Percentiles rank a stretch among this genome's conserved stretches.
These are phyloP conservation scores for Pyrgus malvae DNA, from an alignment of 2,888 invertebrate genomes.

Conservation along the genomic window DNA sequence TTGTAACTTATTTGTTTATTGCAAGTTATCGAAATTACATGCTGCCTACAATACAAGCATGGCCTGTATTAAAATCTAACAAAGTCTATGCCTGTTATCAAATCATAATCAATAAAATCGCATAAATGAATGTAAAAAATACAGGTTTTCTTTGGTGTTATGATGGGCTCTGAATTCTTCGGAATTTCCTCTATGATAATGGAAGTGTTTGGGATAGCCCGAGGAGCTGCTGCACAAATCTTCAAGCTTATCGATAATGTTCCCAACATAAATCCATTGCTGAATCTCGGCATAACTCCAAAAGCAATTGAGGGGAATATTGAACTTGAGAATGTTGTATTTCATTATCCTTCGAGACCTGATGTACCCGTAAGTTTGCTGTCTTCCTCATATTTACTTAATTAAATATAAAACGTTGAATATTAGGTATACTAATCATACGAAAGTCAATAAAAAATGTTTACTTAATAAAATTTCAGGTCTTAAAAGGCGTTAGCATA, in stretches of 20 bases:
- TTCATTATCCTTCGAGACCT: conserved; percentile 90
- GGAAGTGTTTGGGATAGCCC: conserved; percentile 89
- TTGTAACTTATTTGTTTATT: no score
- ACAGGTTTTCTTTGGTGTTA: conserved; percentile 90
- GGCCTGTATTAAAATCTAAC: no score
- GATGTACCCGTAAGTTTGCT: conserved; percentile 86
- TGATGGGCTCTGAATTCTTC: conserved; percentile 88
- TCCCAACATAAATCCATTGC: conserved; percentile 88
- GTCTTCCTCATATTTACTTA: no score
- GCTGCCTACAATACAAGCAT: no score
- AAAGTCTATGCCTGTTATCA: no score
- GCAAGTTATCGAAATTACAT: no score
- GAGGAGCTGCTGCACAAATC: conserved; percentile 89
- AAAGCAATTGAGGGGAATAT: conserved; percentile 84
- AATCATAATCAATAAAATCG: no score
- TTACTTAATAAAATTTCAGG: conserved; percentile 56
- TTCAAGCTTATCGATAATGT: conserved; percentile 88
- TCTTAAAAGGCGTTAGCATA: conserved; percentile 84
- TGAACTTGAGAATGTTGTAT: conserved; percentile 86
- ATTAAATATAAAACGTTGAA: no score
- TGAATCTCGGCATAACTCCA: conserved; percentile 82
- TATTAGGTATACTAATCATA: no score
- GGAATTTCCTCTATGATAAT: conserved; percentile 92
- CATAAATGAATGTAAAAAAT: no score
- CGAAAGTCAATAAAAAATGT: not conserved